Conservation (phyloP, 2,888 invertebrate species). For the Latheticus oryzae region DNA sequence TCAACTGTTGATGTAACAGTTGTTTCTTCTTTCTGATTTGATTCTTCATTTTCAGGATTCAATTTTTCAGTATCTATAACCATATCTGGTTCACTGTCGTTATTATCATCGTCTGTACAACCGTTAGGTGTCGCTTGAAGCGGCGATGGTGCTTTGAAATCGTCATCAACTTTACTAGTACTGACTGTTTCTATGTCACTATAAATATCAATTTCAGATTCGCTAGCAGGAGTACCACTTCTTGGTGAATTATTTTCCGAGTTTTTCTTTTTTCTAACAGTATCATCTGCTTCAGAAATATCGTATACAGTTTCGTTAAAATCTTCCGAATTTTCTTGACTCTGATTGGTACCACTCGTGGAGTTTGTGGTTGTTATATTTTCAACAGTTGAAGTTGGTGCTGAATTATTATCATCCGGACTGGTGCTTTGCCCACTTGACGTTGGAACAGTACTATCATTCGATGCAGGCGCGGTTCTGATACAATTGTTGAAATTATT, state of each 20-base stretch:
- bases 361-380: constrained; percentile 9
- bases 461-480: constrained; percentile 2
- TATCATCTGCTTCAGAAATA: constrained; percentile 45
- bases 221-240: constrained; percentile 54
- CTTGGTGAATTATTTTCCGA: constrained; percentile 46
- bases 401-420: constrained; percentile 19
- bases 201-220: constrained; percentile 72
- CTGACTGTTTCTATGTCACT: constrained; percentile 70
- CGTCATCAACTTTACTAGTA: constrained; percentile 59
- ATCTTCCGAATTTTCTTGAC: constrained; percentile 54
- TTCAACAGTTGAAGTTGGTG: constrained; percentile 41
- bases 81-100: constrained; percentile 69
- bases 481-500: constrained; percentile 21
- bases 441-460: constrained; percentile 34
- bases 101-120: constrained; percentile 65
- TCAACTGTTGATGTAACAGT: constrained; percentile 53
- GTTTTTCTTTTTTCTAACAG: constrained; percentile 44
- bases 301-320: constrained; percentile 53
- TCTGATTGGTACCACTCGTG: constrained; percentile 33
- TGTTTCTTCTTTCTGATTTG: constrained; percentile 50
- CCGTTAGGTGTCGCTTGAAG: constrained; percentile 62
- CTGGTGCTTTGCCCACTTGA: constrained; percentile 30
- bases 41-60: constrained; percentile 51
- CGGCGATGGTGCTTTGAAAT: constrained; percentile 46
- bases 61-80: constrained; percentile 68